Conservation (phyloP, 2,888 invertebrate species). For the Galerucella calmariensis region DNA sequence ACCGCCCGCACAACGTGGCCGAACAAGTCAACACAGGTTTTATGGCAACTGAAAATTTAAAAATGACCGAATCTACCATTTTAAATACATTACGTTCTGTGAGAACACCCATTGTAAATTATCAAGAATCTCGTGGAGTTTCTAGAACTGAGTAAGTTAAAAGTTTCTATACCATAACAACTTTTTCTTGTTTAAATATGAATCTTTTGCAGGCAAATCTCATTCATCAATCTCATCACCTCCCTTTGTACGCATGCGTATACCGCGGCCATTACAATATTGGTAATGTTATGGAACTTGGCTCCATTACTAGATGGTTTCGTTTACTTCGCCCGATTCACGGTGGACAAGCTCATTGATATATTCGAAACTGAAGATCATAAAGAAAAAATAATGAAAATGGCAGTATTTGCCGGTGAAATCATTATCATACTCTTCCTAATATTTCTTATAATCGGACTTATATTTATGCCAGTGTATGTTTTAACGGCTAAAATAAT, state of each 20-base stretch:
- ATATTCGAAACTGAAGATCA: constrained; percentile 56
- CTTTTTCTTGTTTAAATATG: neutral
- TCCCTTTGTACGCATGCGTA: constrained; percentile 58
- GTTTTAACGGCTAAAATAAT: constrained; percentile 50
- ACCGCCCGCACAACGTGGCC: neutral
- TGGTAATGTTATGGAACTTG: constrained; percentile 58
- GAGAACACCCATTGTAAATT: constrained; percentile 59
- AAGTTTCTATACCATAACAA: neutral
- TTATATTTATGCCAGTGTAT: constrained; percentile 59
- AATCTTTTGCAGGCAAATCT: constrained; percentile 55
- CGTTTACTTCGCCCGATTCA: constrained; percentile 57
- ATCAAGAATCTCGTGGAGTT: constrained; percentile 58
- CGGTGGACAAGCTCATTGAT: constrained; percentile 60
- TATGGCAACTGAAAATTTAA: neutral
- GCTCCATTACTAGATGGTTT: constrained; percentile 57
- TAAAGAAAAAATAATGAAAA: constrained; percentile 56
- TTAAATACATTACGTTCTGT: constrained; percentile 48
- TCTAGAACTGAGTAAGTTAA: constrained; percentile 56
- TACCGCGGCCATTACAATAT: constrained; percentile 56
- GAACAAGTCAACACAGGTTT: neutral
- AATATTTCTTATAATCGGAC: constrained; percentile 57
- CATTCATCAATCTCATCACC: constrained; percentile 57
- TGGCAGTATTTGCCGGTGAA: constrained; percentile 56
- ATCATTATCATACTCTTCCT: constrained; percentile 56
- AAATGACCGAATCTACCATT: constrained; percentile 44